Conservation (phyloP, 2,113 vertebrate genomes). For the Ceratotherium simum region DNA sequence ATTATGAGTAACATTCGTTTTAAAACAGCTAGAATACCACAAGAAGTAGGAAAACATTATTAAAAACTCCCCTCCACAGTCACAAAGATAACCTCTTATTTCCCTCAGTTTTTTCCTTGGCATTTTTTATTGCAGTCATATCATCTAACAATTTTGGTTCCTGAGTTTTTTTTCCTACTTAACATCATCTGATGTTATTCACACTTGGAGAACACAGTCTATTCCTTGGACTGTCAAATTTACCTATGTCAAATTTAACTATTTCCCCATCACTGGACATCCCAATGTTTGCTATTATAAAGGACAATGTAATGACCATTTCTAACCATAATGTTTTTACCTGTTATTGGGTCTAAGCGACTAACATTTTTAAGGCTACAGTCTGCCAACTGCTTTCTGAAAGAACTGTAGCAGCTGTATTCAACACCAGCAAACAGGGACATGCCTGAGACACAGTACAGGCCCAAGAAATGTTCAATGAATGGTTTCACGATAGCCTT, state of each 20-base stretch:
- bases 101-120: neutral
- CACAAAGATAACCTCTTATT: neutral
- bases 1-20: neutral
- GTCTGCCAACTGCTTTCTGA: neutral
- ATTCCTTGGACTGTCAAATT: neutral
- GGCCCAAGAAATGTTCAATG: neutral
- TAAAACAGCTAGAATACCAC: neutral
- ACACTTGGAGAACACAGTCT: neutral
- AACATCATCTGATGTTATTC: neutral
- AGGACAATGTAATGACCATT: neutral
- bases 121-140: neutral
- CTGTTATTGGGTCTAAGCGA: neutral
- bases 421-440: neutral
- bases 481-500: neutral
- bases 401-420: neutral
- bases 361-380: neutral
- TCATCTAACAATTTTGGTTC: neutral
- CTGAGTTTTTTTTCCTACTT: neutral
- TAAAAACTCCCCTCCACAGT: neutral
- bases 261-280: neutral
- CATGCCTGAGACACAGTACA: accelerated
- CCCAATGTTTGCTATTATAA: neutral
- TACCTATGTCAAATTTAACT: constrained; percentile 6
- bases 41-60: neutral
- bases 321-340: neutral